Percentiles rank a stretch among this genome's conserved stretches.
Evolutionary conservation across 2,113 vertebrate genomes (phyloP).

Genomic region (Coptodon rendalli): DNA sequence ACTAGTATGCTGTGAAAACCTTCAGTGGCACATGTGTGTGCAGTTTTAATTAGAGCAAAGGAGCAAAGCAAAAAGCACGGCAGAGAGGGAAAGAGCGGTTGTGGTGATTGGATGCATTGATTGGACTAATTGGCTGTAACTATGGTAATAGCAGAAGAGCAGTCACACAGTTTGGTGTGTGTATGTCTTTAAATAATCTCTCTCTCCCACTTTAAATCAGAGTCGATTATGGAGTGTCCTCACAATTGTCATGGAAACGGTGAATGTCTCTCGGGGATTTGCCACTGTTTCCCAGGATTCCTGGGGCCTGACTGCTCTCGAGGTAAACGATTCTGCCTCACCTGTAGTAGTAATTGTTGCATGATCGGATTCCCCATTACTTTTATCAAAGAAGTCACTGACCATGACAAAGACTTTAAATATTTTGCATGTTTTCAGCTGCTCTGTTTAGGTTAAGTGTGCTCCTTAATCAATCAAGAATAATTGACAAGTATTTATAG

Average conservation of each 20-base stretch:
- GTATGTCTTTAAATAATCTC: neutral
- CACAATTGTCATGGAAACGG: slow-evolving; percentile 99
- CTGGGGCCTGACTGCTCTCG: slow-evolving; percentile 95
- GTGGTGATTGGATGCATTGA: slow-evolving; percentile 43
- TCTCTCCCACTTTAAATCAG: slow-evolving; percentile 62
- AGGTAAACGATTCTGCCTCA: slow-evolving; percentile 71
- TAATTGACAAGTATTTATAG: neutral
- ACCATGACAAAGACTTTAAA: neutral
- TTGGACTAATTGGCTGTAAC: slow-evolving; percentile 36
- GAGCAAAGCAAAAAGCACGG: neutral
- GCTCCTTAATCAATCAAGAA: rapidly evolving
- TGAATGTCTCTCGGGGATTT: slow-evolving; percentile 95
- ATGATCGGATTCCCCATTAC: neutral
- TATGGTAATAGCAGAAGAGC: slow-evolving; percentile 5
- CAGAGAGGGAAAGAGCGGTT: neutral
- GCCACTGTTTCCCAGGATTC: slow-evolving; percentile 97
- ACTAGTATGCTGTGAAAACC: neutral
- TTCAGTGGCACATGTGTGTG: neutral
- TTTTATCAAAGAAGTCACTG: neutral
- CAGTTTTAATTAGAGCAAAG: neutral
- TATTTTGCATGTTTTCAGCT: neutral
- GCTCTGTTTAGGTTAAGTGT: rapidly evolving
- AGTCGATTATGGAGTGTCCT: slow-evolving; percentile 96
- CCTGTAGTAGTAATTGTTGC: slow-evolving; percentile 22
- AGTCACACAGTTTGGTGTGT: neutral